Evolutionary conservation across 1,140 invertebrate species (phyloP).

Genomic region (Archivesica marissinica): DNA sequence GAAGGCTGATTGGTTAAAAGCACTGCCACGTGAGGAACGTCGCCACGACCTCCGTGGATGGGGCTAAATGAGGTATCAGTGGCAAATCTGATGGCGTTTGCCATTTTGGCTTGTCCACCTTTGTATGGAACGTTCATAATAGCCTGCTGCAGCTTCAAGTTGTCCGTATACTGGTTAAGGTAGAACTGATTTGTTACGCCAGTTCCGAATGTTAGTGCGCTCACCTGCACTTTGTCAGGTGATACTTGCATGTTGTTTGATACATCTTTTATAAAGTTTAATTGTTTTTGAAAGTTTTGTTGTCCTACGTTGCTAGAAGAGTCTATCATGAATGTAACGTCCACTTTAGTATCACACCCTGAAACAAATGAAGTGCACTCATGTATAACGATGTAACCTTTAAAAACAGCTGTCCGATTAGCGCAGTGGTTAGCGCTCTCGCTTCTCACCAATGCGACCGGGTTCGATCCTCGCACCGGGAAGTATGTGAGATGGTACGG

Average conservation of each 20-base stretch:
- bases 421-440: no score
- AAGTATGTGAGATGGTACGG: no score
- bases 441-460: no score
- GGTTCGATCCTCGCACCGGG: no score
- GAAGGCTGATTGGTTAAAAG: slow-evolving; percentile 74
- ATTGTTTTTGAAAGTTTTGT: slow-evolving; percentile 77
- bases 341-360: slow-evolving; percentile 76
- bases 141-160: slow-evolving; percentile 65
- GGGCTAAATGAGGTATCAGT: slow-evolving; percentile 73
- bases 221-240: slow-evolving; percentile 70
- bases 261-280: slow-evolving; percentile 75
- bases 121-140: slow-evolving; percentile 67
- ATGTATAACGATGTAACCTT: no score
- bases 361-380: no score
- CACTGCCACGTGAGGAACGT: slow-evolving; percentile 71
- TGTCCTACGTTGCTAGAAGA: slow-evolving; percentile 77
- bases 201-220: slow-evolving; percentile 73
- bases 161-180: slow-evolving; percentile 70
- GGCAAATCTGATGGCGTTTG: slow-evolving; percentile 72
- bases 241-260: slow-evolving; percentile 73
- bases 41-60: slow-evolving; percentile 69
- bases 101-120: slow-evolving; percentile 69
- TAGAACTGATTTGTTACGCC: slow-evolving; percentile 73
- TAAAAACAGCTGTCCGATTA: no score
- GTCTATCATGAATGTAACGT: slow-evolving; percentile 80